Conservation (phyloP, 2,113 vertebrate genomes). For the Corvus cornix region DNA sequence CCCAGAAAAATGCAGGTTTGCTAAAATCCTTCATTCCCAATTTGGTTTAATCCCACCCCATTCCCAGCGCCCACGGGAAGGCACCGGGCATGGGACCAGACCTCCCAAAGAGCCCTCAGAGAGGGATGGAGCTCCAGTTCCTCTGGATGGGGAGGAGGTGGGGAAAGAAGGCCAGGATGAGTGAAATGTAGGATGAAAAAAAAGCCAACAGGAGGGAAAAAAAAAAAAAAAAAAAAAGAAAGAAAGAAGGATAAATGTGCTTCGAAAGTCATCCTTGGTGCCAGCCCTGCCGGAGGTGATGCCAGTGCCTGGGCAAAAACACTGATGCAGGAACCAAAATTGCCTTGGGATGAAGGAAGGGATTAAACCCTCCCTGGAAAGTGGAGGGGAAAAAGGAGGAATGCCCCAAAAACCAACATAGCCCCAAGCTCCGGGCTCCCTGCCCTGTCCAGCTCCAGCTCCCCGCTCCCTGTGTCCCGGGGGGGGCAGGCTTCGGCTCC, state of each 20-base stretch:
- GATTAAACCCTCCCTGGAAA: background rate
- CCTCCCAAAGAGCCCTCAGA: background rate
- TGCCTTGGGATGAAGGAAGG: background rate
- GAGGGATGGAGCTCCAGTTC: background rate
- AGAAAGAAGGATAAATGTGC: background rate
- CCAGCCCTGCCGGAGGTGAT: background rate
- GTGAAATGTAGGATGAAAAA: background rate
- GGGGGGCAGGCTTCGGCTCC: rapidly evolving
- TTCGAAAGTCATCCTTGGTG: background rate
- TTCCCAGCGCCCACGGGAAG: background rate
- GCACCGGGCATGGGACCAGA: background rate
- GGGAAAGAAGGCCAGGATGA: background rate
- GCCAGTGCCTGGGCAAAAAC: background rate
- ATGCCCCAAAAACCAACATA: background rate
- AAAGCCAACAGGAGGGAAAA: background rate
- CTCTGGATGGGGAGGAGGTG: background rate
- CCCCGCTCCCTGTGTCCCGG: rapidly evolving
- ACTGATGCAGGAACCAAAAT: background rate
- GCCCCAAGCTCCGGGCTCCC: background rate
- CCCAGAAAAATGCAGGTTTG: background rate
- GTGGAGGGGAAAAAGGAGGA: background rate
- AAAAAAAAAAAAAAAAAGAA: background rate
- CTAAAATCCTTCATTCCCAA: background rate
- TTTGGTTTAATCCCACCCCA: background rate
- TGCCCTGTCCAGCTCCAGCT: background rate